These are phyloP conservation scores for Batillaria attramentaria DNA, from an alignment of 1,140 invertebrate species.

Conservation along the genomic window DNA sequence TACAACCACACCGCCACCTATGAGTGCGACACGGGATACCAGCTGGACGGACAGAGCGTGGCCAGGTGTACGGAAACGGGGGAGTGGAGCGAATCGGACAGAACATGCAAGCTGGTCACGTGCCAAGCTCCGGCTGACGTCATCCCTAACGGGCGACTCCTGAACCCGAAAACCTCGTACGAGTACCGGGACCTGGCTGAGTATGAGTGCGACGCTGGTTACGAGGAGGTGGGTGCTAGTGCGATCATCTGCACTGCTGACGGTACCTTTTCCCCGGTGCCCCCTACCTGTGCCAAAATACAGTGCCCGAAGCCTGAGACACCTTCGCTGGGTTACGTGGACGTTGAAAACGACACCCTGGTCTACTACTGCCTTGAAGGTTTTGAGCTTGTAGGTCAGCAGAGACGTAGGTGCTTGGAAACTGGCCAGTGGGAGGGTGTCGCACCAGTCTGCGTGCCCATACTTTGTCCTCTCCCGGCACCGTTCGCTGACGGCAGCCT, in stretches of 20 bases:
- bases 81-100: conserved; percentile 84
- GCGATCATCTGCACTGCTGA: conserved; percentile 56
- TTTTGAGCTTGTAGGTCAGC: conserved; percentile 58
- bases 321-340: conserved; percentile 84
- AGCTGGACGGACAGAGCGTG: conserved; percentile 39
- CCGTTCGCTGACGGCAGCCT: conserved; percentile 43
- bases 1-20: conserved; percentile 45
- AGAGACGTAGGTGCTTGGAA: conserved; percentile 56
- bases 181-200: conserved; percentile 8
- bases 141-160: conserved; percentile 71
- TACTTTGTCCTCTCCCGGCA: conserved; percentile 55
- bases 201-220: conserved; percentile 63
- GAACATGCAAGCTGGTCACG: conserved; percentile 79
- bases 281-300: conserved; percentile 65
- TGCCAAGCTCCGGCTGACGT: conserved; percentile 27
- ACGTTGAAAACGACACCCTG: conserved; percentile 87
- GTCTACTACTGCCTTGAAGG: conserved; percentile 59
- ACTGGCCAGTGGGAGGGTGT: conserved; percentile 70
- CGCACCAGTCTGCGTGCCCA: conserved; percentile 78
- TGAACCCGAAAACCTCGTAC: conserved; percentile 15
- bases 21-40: conserved; percentile 76
- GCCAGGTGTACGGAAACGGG: conserved; percentile 76
- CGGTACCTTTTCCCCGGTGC: conserved; percentile 46
- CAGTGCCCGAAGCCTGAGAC: conserved; percentile 74
- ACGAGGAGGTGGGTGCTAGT: conserved; percentile 57